Conservation (phyloP, 2,797 vertebrate genomes). For the Distichodus sexfasciatus region DNA sequence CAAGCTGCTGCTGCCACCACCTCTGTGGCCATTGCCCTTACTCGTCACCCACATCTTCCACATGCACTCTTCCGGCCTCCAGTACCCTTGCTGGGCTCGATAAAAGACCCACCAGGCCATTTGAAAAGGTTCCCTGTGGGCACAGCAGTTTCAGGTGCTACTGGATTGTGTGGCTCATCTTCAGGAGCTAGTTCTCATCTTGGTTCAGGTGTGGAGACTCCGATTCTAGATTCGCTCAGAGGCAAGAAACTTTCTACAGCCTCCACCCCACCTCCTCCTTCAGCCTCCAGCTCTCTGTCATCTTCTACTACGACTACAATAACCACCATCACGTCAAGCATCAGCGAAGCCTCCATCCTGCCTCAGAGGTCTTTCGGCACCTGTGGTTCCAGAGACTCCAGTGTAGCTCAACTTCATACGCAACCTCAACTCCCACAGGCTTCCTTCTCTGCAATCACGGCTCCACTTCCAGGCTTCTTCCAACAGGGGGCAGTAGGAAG, state of each 20-base stretch:
- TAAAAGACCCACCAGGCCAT: slow-evolving; percentile 73
- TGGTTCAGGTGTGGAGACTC: slow-evolving; percentile 72
- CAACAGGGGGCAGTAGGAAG: slow-evolving; percentile 73
- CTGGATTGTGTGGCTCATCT: slow-evolving; percentile 66
- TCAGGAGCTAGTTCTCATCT: slow-evolving; percentile 75
- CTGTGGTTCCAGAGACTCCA: slow-evolving; percentile 62
- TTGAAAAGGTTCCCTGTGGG: slow-evolving; percentile 72
- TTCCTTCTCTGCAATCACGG: slow-evolving; percentile 60
- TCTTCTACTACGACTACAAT: slow-evolving; percentile 54
- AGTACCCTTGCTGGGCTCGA: slow-evolving; percentile 67
- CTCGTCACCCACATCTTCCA: slow-evolving; percentile 88
- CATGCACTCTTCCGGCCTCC: slow-evolving; percentile 88
- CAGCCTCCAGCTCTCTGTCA: slow-evolving; percentile 58
- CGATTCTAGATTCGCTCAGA: slow-evolving; percentile 80
- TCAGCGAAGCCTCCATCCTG: slow-evolving; percentile 54
- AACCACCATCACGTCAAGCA: slow-evolving; percentile 50
- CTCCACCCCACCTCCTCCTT: slow-evolving; percentile 62
- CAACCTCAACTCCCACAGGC: slow-evolving; percentile 66
- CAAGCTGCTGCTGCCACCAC: slow-evolving; percentile 94
- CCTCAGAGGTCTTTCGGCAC: slow-evolving; percentile 59
- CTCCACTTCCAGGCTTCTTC: slow-evolving; percentile 67
- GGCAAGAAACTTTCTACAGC: slow-evolving; percentile 54
- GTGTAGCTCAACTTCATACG: slow-evolving; percentile 69
- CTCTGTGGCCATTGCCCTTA: slow-evolving; percentile 89
- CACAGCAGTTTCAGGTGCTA: slow-evolving; percentile 56